phyloP scores from a whole-genome alignment of 2,888 invertebrate species.

The Sinodicranocentrus sp. region DNA sequence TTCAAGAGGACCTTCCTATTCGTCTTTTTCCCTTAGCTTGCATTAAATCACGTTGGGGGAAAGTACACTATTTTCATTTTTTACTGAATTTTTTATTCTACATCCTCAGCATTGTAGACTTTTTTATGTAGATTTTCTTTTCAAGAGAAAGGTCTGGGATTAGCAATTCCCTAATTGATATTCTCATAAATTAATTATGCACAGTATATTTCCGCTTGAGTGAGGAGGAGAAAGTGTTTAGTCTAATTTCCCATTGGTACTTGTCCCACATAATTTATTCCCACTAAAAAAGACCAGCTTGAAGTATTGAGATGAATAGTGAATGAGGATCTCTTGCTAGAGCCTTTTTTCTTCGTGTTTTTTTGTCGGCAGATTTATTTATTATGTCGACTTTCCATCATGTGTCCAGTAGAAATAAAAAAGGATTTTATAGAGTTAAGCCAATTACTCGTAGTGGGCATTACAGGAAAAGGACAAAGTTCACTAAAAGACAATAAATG shows the following conservation, averaged over 20 bases:
- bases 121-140: too few relatives aligned
- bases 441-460: not conserved
- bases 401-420: too few relatives aligned
- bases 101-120: too few relatives aligned
- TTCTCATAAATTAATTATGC: conserved; percentile 58
- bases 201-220: not conserved
- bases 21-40: too few relatives aligned
- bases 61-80: too few relatives aligned
- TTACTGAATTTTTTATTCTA: too few relatives aligned
- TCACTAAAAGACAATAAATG: conserved; percentile 16
- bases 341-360: not conserved
- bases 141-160: too few relatives aligned
- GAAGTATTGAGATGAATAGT: not conserved
- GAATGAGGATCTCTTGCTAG: too few relatives aligned
- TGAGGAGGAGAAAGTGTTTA: not conserved
- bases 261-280: conserved; percentile 10
- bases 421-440: not conserved
- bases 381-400: too few relatives aligned
- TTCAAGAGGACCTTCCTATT: too few relatives aligned
- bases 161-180: conserved; percentile 35
- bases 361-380: not conserved
- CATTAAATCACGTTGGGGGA: too few relatives aligned
- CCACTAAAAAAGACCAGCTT: not conserved
- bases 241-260: conserved; percentile 40
- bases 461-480: not conserved